Evolutionary conservation across 2,888 invertebrate genomes (phyloP).

Genomic region (Cephus sareptanus): DNA sequence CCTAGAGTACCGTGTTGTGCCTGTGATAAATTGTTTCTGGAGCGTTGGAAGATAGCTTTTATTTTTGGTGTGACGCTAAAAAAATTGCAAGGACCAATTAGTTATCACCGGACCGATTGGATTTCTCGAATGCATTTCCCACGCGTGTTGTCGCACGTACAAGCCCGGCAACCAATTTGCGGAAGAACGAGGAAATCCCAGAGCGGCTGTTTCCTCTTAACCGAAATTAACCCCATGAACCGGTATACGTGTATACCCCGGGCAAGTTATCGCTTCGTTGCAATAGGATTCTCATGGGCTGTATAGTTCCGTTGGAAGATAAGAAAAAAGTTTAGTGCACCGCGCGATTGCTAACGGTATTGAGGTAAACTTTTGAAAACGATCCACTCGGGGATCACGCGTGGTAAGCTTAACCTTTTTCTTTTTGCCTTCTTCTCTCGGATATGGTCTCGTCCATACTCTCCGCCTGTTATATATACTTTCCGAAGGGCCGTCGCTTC

Average conservation of each 20-base stretch:
- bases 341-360: not conserved
- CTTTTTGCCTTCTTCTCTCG: not conserved
- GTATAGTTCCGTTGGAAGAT: not conserved
- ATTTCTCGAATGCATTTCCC: constrained; percentile 56
- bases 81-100: not conserved
- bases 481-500: not conserved
- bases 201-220: constrained; percentile 55
- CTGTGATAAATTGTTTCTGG: not conserved
- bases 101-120: constrained; percentile 31
- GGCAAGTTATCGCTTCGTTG: not conserved
- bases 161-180: constrained; percentile 40
- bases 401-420: not conserved
- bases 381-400: not conserved
- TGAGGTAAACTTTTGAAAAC: not conserved
- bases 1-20: not conserved
- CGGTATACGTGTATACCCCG: not conserved
- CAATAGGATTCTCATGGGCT: not conserved
- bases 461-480: not conserved
- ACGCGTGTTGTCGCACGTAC: constrained; percentile 50
- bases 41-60: not conserved
- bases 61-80: not conserved
- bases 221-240: constrained; percentile 49
- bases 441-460: not conserved
- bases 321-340: constrained; percentile 2
- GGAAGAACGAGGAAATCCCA: constrained; percentile 41